These are phyloP conservation scores for Pagrus major DNA, from an alignment of 2,113 vertebrate species.

Conservation along the genomic window DNA sequence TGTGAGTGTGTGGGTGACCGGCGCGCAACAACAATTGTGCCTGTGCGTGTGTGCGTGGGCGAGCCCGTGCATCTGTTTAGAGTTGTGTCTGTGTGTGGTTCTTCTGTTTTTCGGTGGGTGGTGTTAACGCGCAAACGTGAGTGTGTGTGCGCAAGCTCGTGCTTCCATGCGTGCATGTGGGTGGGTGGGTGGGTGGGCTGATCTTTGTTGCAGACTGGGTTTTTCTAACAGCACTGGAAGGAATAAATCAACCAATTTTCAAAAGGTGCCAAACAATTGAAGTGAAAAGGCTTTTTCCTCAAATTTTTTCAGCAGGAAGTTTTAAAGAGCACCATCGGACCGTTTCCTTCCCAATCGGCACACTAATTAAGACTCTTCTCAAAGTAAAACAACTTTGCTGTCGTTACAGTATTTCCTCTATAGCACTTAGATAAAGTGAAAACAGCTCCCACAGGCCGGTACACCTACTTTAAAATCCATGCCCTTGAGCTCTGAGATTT, in stretches of 20 bases:
- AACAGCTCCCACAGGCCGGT: conserved; percentile 9
- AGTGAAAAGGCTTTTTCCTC: conserved; percentile 39
- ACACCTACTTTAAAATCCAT: conserved; percentile 8
- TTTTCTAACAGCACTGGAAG: conserved; percentile 53
- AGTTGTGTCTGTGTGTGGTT: not conserved
- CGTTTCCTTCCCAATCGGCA: conserved; percentile 40
- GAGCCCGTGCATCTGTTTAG: conserved; percentile 39
- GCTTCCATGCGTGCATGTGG: not conserved
- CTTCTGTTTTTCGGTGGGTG: conserved; percentile 35
- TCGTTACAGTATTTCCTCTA: conserved; percentile 11
- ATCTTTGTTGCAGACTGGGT: conserved; percentile 61
- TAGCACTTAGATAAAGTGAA: conserved; percentile 14
- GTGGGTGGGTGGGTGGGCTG: conserved; percentile 52
- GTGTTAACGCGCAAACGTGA: not conserved
- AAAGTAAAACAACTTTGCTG: conserved; percentile 28
- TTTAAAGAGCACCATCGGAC: conserved; percentile 36
- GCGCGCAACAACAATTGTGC: not conserved
- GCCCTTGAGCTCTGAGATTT: conserved; percentile 16
- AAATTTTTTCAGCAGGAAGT: conserved; percentile 22
- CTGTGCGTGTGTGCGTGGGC: conserved; percentile 25
- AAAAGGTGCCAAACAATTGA: conserved; percentile 58
- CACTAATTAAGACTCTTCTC: conserved; percentile 63
- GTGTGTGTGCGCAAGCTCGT: not conserved
- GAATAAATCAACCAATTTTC: conserved; percentile 64
- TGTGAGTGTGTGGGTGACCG: not conserved